These are phyloP conservation scores for Malthinus seriepunctatus DNA, from an alignment of 2,888 invertebrate species.

Conservation along the genomic window DNA sequence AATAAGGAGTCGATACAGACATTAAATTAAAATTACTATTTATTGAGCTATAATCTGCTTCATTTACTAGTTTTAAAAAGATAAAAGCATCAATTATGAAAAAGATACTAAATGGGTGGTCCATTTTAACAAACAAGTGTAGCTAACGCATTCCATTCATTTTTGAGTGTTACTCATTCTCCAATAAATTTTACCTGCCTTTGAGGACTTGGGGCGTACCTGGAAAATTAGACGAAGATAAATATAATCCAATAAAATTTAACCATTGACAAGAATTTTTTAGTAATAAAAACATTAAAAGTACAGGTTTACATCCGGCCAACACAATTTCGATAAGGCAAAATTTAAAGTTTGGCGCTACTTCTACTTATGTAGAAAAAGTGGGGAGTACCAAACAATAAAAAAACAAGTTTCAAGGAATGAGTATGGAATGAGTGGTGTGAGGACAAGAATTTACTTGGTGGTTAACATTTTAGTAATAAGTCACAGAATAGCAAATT, in stretches of 20 bases:
- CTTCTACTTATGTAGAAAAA: neutral
- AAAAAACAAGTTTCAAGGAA: slow-evolving; percentile 5
- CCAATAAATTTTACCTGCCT: neutral
- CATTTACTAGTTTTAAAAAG: too few relatives aligned
- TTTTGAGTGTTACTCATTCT: neutral
- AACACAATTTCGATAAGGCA: neutral
- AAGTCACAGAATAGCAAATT: neutral
- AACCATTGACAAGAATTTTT: neutral
- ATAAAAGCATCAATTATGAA: too few relatives aligned
- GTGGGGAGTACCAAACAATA: neutral
- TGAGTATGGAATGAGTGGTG: neutral
- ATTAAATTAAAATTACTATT: too few relatives aligned
- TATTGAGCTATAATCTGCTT: too few relatives aligned
- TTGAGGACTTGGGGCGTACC: neutral
- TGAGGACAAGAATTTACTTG: too few relatives aligned
- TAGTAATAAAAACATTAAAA: neutral
- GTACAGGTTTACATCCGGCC: neutral
- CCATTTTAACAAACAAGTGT: neutral
- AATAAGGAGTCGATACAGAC: too few relatives aligned
- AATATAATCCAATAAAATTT: neutral
- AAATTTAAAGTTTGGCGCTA: slow-evolving; percentile 2
- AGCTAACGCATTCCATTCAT: slow-evolving; percentile 1
- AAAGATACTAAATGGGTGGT: neutral
- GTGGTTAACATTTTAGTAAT: neutral
- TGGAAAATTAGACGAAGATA: neutral